A percentile compares a stretch with the other conserved stretches of the same genome.
Evolutionary conservation across 2,113 vertebrate genomes (phyloP).

Genomic region (Barbus barbus): DNA sequence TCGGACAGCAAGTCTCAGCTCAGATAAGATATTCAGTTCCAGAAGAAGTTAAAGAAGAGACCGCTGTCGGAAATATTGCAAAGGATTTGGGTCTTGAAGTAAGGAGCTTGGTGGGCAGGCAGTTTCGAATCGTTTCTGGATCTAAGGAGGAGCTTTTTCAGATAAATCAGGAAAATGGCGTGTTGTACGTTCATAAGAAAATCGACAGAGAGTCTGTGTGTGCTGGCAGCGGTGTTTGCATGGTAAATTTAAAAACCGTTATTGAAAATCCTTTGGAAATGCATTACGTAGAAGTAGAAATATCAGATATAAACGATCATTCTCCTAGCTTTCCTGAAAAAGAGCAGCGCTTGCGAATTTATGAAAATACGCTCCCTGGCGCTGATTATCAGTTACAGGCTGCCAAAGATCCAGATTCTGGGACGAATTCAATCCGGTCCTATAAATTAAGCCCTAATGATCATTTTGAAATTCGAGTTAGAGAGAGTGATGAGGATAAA

Average conservation of each 20-base stretch:
- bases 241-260: conserved; percentile 49
- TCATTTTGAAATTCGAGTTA: conserved; percentile 43
- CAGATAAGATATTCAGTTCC: conserved; percentile 54
- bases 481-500: conserved; percentile 44
- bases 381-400: conserved; percentile 51
- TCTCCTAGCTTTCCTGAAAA: conserved; percentile 44
- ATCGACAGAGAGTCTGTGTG: conserved; percentile 57
- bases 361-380: conserved; percentile 47
- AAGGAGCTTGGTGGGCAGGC: conserved; percentile 48
- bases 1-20: conserved; percentile 29
- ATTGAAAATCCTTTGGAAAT: conserved; percentile 55
- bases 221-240: conserved; percentile 38
- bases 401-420: conserved; percentile 41
- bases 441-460: conserved; percentile 40
- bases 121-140: conserved; percentile 54
- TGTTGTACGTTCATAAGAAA: conserved; percentile 60
- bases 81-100: conserved; percentile 62
- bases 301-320: conserved; percentile 57
- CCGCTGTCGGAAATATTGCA: conserved; percentile 63
- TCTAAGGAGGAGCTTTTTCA: conserved; percentile 62
- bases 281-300: conserved; percentile 52
- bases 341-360: conserved; percentile 42
- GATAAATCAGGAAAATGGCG: conserved; percentile 63
- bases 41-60: conserved; percentile 66
- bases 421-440: conserved; percentile 8